Evolutionary conservation across 2,888 invertebrate species (phyloP).

Genomic region (Clistopyga incitator): DNA sequence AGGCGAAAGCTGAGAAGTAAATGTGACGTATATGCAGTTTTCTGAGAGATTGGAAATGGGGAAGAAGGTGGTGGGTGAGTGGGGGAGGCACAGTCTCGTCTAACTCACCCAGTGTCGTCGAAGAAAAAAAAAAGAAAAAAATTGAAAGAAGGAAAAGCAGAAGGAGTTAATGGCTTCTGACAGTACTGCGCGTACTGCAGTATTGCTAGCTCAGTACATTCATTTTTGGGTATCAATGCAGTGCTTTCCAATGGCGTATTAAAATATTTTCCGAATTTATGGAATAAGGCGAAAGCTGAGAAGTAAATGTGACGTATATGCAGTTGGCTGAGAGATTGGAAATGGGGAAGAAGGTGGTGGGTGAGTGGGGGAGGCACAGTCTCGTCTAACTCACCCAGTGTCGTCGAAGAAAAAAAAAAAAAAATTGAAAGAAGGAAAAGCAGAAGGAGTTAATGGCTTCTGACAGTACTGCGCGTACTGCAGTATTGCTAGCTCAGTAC

Average conservation of each 20-base stretch:
- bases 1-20: conserved; percentile 9
- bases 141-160: conserved; percentile 50
- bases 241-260: too few species aligned
- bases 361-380: conserved; percentile 33
- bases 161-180: conserved; percentile 67
- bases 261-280: too few species aligned
- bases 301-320: conserved; percentile 37
- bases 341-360: too few species aligned
- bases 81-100: conserved; percentile 41
- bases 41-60: conserved; percentile 61
- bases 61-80: too few species aligned
- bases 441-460: conserved; percentile 67
- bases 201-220: conserved; percentile 39
- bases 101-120: conserved; percentile 21
- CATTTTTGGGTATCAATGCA: too few species aligned
- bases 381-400: conserved; percentile 6
- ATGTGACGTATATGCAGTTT: conserved; percentile 31
- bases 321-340: conserved; percentile 50
- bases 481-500: conserved; percentile 37
- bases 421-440: conserved; percentile 44
- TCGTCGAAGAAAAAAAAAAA: conserved; percentile 6
- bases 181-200: conserved; percentile 9
- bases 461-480: conserved; percentile 25
- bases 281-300: neutral
- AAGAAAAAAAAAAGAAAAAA: conserved; percentile 16